These are phyloP conservation scores for Vesta saturnalis DNA, from an alignment of 2,888 invertebrate species.

Conservation along the genomic window DNA sequence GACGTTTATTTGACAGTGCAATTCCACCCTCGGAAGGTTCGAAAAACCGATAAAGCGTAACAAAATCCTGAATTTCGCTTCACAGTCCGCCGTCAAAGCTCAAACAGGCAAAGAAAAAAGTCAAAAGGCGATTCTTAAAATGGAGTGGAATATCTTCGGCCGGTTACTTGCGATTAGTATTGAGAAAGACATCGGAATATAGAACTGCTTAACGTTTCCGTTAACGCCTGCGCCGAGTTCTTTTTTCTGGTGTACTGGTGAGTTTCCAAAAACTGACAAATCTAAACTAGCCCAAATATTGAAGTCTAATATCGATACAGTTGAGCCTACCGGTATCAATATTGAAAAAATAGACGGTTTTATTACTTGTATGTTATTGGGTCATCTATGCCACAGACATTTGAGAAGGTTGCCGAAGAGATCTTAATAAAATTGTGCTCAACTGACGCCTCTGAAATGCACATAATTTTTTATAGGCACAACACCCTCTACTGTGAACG, in stretches of 20 bases:
- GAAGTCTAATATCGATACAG: slow-evolving; percentile 21
- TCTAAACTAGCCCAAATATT: slow-evolving; percentile 28
- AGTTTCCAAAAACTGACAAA: slow-evolving; percentile 24
- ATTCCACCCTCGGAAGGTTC: slow-evolving; percentile 24
- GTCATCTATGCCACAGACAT: slow-evolving; percentile 26
- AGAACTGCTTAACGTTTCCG: slow-evolving; percentile 30
- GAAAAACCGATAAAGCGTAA: slow-evolving; percentile 19
- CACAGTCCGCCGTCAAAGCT: slow-evolving; percentile 43
- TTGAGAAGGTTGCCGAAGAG: slow-evolving; percentile 29
- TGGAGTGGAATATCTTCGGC: slow-evolving; percentile 50
- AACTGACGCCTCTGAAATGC: slow-evolving; percentile 20
- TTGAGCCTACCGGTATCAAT: slow-evolving; percentile 15
- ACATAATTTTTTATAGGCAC: slow-evolving; percentile 29
- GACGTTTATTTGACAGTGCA: slow-evolving; percentile 40
- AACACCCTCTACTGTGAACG: slow-evolving; percentile 26
- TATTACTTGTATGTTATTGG: slow-evolving; percentile 23
- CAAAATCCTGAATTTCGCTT: slow-evolving; percentile 43
- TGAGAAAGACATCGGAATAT: slow-evolving; percentile 35
- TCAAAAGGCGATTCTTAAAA: slow-evolving; percentile 46
- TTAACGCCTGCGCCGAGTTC: slow-evolving; percentile 23
- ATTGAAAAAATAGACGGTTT: slow-evolving; percentile 28
- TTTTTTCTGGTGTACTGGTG: slow-evolving; percentile 12
- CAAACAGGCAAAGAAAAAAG: slow-evolving; percentile 42
- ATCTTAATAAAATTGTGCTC: slow-evolving; percentile 21
- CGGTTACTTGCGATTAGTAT: slow-evolving; percentile 34